These are phyloP conservation scores for Oegoconia quadripuncta DNA, from an alignment of 2,888 invertebrate genomes.

Conservation along the genomic window DNA sequence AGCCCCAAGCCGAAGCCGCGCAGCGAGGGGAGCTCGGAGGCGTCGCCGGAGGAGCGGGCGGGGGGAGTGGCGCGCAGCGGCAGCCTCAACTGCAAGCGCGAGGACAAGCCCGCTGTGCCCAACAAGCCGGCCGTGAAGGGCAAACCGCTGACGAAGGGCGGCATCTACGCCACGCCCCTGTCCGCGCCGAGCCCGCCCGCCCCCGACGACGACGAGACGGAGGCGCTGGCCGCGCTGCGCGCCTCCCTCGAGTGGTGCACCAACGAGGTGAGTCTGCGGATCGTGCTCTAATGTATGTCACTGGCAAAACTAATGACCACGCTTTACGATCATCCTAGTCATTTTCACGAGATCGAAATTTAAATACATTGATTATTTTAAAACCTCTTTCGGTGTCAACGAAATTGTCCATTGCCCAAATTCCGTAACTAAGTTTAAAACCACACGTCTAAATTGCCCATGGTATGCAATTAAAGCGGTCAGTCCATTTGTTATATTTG, in stretches of 20 bases:
- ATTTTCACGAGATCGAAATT: too few relatives aligned
- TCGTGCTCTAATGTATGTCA: too few relatives aligned
- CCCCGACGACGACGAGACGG: conserved; percentile 61
- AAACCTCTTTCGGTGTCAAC: too few relatives aligned
- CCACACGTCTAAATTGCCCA: too few relatives aligned
- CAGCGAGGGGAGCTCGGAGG: conserved; percentile 42
- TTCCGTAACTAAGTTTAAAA: too few relatives aligned
- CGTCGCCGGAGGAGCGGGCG: conserved; percentile 47
- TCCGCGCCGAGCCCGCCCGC: conserved; percentile 66
- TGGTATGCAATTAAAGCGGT: too few relatives aligned
- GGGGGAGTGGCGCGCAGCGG: conserved; percentile 28
- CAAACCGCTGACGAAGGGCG: conserved; percentile 76
- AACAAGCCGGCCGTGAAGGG: conserved; percentile 81
- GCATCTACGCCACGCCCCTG: conserved; percentile 89
- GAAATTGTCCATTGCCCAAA: too few relatives aligned
- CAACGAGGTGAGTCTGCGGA: conserved; percentile 41
- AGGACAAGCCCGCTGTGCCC: conserved; percentile 82
- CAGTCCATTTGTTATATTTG: too few relatives aligned
- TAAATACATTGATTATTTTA: too few relatives aligned
- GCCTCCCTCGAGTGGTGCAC: conserved; percentile 81
- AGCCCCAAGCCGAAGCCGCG: conserved; percentile 80
- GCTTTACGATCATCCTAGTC: too few relatives aligned
- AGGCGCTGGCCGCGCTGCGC: conserved; percentile 73
- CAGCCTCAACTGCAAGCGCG: conserved; percentile 34
- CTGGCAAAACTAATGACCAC: too few relatives aligned